These are phyloP conservation scores for Alosa alosa DNA, from an alignment of 2,113 vertebrate genomes.

Conservation along the genomic window DNA sequence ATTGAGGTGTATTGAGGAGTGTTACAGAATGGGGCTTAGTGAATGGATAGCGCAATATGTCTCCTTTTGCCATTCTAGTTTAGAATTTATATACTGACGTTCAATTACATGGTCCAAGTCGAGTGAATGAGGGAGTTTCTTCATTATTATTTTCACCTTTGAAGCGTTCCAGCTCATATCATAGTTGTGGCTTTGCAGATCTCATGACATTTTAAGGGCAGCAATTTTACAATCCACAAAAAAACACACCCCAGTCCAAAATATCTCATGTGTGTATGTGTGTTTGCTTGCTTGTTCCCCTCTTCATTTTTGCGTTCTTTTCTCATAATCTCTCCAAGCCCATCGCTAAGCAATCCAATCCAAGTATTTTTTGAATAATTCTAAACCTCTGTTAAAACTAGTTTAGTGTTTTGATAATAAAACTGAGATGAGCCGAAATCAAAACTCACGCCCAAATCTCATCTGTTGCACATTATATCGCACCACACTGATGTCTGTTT, in stretches of 20 bases:
- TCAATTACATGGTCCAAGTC: not conserved
- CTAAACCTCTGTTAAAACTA: too few relatives aligned
- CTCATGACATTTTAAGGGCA: not conserved
- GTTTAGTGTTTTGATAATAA: not conserved
- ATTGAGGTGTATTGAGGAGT: not conserved
- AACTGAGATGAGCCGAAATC: not conserved
- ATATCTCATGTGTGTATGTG: not conserved
- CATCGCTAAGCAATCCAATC: too few relatives aligned
- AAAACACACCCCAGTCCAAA: not conserved
- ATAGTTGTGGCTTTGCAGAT: not conserved
- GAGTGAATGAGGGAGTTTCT: not conserved
- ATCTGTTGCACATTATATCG: not conserved
- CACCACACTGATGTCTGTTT: slow-evolving; percentile 12
- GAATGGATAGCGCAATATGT: not conserved
- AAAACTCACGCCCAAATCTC: not conserved
- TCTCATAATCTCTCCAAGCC: too few relatives aligned
- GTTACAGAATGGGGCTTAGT: not conserved
- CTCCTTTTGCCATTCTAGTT: not conserved
- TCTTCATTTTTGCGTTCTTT: too few relatives aligned
- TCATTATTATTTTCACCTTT: not conserved
- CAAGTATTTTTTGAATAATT: not conserved
- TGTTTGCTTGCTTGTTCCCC: too few relatives aligned
- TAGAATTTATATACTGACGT: not conserved
- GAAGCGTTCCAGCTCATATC: not conserved
- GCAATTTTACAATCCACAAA: slow-evolving; percentile 10